These are phyloP conservation scores for Lepus timidus DNA, from an alignment of 2,113 vertebrate genomes.

Conservation along the genomic window DNA sequence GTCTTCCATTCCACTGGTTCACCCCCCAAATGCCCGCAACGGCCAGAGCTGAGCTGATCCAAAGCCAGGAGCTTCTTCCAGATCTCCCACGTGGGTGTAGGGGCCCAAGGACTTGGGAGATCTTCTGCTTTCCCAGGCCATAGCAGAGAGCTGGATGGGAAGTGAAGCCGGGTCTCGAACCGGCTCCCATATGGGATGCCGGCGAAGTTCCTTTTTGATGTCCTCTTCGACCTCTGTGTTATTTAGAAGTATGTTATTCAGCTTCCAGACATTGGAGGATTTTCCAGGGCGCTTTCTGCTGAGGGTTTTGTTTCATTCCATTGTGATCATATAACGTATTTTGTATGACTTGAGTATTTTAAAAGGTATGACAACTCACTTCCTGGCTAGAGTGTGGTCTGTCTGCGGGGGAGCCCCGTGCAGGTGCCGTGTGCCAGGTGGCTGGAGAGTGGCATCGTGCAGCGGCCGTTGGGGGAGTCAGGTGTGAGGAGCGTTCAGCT, in stretches of 20 bases:
- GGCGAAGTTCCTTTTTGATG: constrained; percentile 39
- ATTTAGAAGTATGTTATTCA: constrained; percentile 41
- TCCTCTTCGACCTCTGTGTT: constrained; percentile 9
- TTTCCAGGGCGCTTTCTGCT: constrained; percentile 38
- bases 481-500: background rate
- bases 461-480: no score
- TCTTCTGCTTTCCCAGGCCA: no score
- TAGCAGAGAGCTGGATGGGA: no score
- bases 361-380: constrained; percentile 48
- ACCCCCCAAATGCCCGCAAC: no score
- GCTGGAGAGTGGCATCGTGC: no score
- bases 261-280: constrained; percentile 18
- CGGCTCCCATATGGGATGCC: background rate
- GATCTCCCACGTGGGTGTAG: no score
- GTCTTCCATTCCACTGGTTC: no score
- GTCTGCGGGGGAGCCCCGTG: constrained; percentile 10
- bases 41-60: no score
- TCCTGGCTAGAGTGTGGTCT: constrained; percentile 51
- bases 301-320: constrained; percentile 38
- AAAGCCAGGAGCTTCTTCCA: no score
- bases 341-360: constrained; percentile 58
- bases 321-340: constrained; percentile 49
- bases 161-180: no score
- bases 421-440: background rate
- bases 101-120: no score